phyloP scores from a whole-genome alignment of 2,113 vertebrate species.

The Microcebus lehilahytsara region DNA sequence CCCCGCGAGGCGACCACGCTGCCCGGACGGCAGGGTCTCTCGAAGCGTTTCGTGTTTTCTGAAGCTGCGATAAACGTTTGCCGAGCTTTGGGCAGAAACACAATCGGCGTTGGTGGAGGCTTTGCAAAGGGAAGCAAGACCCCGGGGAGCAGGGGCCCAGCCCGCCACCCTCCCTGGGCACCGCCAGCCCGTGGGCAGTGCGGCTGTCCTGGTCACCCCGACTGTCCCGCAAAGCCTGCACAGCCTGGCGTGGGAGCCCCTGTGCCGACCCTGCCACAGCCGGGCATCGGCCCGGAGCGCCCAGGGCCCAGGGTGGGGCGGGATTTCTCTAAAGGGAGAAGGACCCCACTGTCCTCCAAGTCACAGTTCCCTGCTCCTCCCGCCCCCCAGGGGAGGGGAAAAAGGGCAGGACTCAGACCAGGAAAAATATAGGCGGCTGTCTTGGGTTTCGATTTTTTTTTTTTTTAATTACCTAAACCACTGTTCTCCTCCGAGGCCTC shows the following conservation, averaged over 20 bases:
- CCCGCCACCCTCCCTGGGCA: neutral
- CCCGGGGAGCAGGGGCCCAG: neutral
- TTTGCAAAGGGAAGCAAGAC: neutral
- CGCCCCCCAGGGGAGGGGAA: too few relatives aligned
- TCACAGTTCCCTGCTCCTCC: too few relatives aligned
- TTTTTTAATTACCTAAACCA: neutral
- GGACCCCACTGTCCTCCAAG: neutral
- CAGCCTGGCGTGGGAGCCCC: neutral
- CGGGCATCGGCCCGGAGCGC: too few relatives aligned
- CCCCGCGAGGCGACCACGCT: fast-evolving
- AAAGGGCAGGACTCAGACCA: neutral
- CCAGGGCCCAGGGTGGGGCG: neutral
- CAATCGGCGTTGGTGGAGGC: neutral
- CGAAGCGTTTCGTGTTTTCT: neutral
- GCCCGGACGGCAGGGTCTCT: neutral
- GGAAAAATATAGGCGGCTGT: too few relatives aligned
- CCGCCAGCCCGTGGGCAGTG: neutral
- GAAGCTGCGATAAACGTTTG: neutral
- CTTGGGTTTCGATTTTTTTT: too few relatives aligned
- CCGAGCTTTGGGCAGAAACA: neutral
- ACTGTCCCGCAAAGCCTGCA: too few relatives aligned
- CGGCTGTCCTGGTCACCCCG: neutral
- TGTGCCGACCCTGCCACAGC: neutral
- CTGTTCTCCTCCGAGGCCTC: neutral
- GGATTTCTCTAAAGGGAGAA: neutral